Evolutionary conservation across 2,113 vertebrate species (phyloP).

Genomic region (Columba janthina): DNA sequence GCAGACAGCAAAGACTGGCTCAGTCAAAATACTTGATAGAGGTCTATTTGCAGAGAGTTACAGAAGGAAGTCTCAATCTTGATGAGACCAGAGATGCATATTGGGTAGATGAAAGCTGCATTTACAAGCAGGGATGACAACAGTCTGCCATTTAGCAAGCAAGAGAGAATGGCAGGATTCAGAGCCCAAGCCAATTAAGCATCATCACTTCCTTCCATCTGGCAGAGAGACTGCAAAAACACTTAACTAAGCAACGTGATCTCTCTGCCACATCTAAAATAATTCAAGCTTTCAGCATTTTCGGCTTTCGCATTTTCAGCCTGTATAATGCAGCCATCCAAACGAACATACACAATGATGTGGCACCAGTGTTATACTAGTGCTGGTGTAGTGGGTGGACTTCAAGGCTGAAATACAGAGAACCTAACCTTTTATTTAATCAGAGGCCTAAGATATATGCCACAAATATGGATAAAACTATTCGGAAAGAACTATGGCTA

Average conservation of each 20-base stretch:
- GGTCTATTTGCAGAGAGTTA: background rate
- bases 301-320: background rate
- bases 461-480: background rate
- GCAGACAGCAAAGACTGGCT: background rate
- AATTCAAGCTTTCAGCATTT: background rate
- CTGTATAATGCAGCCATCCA: background rate
- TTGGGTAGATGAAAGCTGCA: background rate
- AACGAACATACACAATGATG: background rate
- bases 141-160: background rate
- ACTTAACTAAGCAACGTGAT: slow-evolving; percentile 10
- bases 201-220: slow-evolving; percentile 26
- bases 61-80: background rate
- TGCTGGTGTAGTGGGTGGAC: fast-evolving
- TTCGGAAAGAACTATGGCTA: background rate
- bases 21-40: background rate
- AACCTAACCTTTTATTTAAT: background rate
- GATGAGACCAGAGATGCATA: background rate
- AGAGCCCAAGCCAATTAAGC: slow-evolving; percentile 9
- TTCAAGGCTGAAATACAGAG: background rate
- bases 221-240: background rate
- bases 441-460: background rate
- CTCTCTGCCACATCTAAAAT: background rate
- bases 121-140: slow-evolving; percentile 5
- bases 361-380: background rate
- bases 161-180: slow-evolving; percentile 20